A percentile compares a stretch with the other conserved stretches of the same genome.
Conservation (phyloP, 2,888 invertebrate genomes). For the Oscheius sp. region DNA sequence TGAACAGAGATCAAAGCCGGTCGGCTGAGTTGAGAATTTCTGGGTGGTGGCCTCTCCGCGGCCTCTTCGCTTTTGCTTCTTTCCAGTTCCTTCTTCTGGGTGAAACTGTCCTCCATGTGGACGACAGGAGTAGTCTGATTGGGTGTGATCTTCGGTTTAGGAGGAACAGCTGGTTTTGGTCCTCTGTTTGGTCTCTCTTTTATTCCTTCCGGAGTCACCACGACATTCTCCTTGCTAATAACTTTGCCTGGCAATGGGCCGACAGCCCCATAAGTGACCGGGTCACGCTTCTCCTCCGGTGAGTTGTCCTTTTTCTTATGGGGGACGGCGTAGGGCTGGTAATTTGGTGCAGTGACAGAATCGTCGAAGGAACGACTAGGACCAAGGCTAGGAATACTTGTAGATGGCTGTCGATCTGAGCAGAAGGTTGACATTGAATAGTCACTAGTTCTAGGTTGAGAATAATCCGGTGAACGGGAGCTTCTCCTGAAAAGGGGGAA, state of each 20-base stretch:
- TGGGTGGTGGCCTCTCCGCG: conserved; percentile 19
- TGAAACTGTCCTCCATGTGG: conserved; percentile 47
- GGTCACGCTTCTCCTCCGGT: conserved; percentile 23
- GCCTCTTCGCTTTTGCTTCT: conserved; percentile 36
- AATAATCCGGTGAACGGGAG: conserved; percentile 6
- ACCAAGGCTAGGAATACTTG: conserved; percentile 5
- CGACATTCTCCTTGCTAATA: conserved; percentile 63
- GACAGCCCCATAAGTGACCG: conserved; percentile 57
- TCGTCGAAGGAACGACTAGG: conserved; percentile 23
- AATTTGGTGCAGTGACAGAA: background rate
- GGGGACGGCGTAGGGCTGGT: conserved; percentile 19
- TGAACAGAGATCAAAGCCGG: conserved; percentile 70
- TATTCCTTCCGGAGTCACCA: conserved; percentile 67
- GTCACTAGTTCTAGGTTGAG: conserved; percentile 14
- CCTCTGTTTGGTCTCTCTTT: conserved; percentile 44
- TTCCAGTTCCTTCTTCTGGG: conserved; percentile 34
- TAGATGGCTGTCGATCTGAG: conserved; percentile 2
- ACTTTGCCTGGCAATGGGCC: conserved; percentile 70
- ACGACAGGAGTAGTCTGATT: conserved; percentile 47
- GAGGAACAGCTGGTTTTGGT: conserved; percentile 65
- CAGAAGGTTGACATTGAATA: conserved; percentile 23
- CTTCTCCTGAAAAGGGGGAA: conserved; percentile 1
- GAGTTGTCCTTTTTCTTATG: conserved; percentile 5
- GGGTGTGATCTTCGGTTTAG: conserved; percentile 52
- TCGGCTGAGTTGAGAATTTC: conserved; percentile 35